Conservation (phyloP, 2,888 invertebrate genomes). For the Philaethria dido region DNA sequence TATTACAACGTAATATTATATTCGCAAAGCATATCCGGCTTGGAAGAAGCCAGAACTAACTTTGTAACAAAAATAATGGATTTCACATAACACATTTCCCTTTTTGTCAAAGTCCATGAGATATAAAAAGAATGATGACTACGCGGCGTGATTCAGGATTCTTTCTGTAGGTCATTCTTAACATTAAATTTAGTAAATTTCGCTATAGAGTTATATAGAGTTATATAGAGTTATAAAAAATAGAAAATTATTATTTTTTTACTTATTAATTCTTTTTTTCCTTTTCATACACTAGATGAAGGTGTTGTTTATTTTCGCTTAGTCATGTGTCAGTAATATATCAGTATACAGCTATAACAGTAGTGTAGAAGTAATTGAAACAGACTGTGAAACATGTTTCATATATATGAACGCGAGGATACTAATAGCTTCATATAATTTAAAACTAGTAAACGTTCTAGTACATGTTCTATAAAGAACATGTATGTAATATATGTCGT, state of each 20-base stretch:
- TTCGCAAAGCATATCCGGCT: not conserved
- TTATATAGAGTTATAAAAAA: not conserved
- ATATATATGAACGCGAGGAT: no score
- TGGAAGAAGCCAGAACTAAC: not conserved
- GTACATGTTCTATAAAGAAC: no score
- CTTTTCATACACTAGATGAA: no score
- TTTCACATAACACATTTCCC: slow-evolving; percentile 17
- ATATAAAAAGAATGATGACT: slow-evolving; percentile 32
- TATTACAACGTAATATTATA: not conserved
- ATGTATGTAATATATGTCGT: no score
- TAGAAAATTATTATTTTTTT: no score
- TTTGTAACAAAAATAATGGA: slow-evolving; percentile 14
- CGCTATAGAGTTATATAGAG: not conserved
- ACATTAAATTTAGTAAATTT: slow-evolving; percentile 2
- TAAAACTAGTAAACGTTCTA: no score
- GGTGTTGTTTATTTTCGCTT: not conserved
- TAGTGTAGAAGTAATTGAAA: no score
- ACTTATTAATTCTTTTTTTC: not conserved
- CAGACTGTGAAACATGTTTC: no score
- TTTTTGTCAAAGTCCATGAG: not conserved
- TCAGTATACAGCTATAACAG: no score
- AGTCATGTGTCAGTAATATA: not conserved
- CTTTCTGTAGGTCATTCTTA: slow-evolving; percentile 21
- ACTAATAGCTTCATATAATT: no score
- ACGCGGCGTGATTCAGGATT: slow-evolving; percentile 21